These are phyloP conservation scores for Balearica regulorum DNA, from an alignment of 2,797 vertebrate genomes.

Conservation along the genomic window DNA sequence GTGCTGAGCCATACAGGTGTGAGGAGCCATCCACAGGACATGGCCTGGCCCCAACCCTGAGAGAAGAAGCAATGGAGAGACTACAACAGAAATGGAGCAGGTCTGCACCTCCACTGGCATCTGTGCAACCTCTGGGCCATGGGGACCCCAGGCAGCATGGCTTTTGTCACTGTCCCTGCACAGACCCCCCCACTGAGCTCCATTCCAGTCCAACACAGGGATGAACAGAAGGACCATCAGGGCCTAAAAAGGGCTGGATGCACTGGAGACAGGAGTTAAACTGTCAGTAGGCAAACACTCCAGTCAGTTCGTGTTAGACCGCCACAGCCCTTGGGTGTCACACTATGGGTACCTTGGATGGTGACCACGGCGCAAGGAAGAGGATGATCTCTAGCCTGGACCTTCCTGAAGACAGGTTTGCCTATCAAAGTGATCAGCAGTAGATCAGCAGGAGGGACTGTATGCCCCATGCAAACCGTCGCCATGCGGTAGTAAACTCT, in stretches of 20 bases:
- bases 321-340: fast-evolving
- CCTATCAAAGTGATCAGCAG: slow-evolving; percentile 79
- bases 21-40: background rate
- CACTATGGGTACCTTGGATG: slow-evolving; percentile 81
- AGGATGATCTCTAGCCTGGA: slow-evolving; percentile 87
- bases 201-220: background rate
- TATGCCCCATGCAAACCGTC: background rate
- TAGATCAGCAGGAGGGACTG: slow-evolving; percentile 47
- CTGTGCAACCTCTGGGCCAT: background rate
- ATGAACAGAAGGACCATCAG: background rate
- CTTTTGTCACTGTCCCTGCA: background rate
- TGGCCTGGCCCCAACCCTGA: background rate
- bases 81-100: background rate
- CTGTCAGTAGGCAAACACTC: background rate
- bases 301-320: background rate
- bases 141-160: background rate
- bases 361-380: slow-evolving; percentile 79
- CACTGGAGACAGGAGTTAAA: background rate
- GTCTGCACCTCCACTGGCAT: background rate
- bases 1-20: background rate
- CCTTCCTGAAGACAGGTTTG: slow-evolving; percentile 89
- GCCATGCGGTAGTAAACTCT: slow-evolving; percentile 40
- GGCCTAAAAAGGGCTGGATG: background rate
- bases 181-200: background rate
- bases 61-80: background rate